Evolutionary conservation across 2,113 vertebrate genomes (phyloP).

Genomic region (Loxodonta africana): DNA sequence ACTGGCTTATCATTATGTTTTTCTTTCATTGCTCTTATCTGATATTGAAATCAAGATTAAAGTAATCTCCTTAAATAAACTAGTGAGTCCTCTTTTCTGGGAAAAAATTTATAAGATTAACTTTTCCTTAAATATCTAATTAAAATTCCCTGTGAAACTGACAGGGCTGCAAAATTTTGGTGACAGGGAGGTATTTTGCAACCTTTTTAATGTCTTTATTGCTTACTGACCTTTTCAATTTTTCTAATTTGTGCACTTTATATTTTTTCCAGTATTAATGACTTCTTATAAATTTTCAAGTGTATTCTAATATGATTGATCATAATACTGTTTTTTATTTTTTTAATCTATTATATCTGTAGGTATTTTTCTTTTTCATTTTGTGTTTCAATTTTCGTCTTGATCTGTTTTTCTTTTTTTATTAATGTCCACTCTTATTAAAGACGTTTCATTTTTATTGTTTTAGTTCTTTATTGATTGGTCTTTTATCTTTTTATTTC

Average conservation of each 20-base stretch:
- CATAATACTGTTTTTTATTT: background rate
- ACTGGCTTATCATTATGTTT: background rate
- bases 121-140: constrained; percentile 9
- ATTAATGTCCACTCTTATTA: background rate
- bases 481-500: background rate
- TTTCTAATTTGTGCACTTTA: background rate
- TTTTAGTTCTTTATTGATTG: background rate
- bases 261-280: constrained; percentile 8
- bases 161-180: background rate
- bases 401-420: background rate
- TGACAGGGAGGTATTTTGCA: background rate
- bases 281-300: background rate
- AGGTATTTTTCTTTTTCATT: background rate
- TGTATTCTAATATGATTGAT: background rate
- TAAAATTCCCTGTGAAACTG: constrained; percentile 1
- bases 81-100: background rate
- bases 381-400: background rate
- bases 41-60: background rate
- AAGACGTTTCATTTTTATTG: background rate
- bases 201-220: background rate
- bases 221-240: background rate
- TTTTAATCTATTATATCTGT: background rate
- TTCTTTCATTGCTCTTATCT: constrained; percentile 40
- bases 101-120: background rate
- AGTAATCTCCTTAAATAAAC: constrained; percentile 7